Evolutionary conservation across 2,113 vertebrate species (phyloP), one percentile per base, ranked within the genome.

Genomic region (Hippoglossus stenolepis): DNA sequence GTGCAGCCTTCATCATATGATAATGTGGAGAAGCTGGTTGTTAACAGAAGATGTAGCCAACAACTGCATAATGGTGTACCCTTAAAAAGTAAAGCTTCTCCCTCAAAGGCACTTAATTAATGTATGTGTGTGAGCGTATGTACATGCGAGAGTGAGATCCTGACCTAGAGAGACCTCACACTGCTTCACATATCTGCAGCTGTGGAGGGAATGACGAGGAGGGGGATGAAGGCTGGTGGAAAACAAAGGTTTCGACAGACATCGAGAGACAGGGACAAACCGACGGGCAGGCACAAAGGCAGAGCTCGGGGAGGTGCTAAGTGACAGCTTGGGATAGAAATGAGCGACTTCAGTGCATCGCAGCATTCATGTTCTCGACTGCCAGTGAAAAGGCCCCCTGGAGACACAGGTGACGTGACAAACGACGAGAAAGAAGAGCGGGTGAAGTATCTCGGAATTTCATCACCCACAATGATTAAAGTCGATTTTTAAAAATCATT

Each of bases 301-400:
- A 65, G 74, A 78, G 77, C 73, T 77, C 35, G 8, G 77, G 63
- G 73, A 79, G 57, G 76, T 64, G 64, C 78, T 83, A 84, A 80
- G 83, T 85, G 89, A 88, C 88, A 88, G 85, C 75, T 71, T 56
- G 70, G 63, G 80, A 84, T 59, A 85, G 66, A 85, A 85, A 84
- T 82, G 87, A 90, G 68, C 80, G 81, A 87, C 83, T 85, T 87
- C 68, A 77, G 79, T 84, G 77, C 53, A 72, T 80, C 65, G 83
- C 86, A 82, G 63, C 77, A 76, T 87, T 85, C 73, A 35, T 80
- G 75, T 79, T 79, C 65, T 83, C 28, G 64, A 28, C 79, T 88
- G 85, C 75, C 70, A 73, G 66, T 77, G 67, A 84, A 84, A 80
- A 71, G 13, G 2, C 57, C 74, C 85, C 49, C 74, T 38, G 28